phyloP scores from a whole-genome alignment of 2,113 vertebrate species.

The Mormyrus iriodes region DNA sequence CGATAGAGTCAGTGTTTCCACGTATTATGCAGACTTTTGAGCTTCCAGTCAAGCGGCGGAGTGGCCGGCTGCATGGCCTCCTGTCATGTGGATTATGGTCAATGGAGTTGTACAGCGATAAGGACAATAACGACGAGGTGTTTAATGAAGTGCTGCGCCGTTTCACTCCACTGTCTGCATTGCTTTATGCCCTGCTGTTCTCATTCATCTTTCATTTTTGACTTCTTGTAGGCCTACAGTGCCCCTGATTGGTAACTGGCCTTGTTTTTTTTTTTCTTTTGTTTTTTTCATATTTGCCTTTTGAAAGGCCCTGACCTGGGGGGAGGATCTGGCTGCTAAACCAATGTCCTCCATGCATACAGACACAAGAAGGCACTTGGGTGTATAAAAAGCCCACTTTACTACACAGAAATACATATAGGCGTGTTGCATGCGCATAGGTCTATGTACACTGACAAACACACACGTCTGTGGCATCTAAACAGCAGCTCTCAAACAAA shows the following conservation, averaged over 20 bases:
- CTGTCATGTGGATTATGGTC: background rate
- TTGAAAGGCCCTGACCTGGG: background rate
- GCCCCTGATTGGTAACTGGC: background rate
- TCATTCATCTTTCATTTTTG: background rate
- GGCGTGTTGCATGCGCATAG: background rate
- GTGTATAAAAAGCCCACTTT: background rate
- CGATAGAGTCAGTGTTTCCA: background rate
- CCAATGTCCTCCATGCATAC: background rate
- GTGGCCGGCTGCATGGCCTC: background rate
- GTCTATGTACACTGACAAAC: background rate
- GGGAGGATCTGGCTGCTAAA: background rate
- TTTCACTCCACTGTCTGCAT: background rate
- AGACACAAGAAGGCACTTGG: background rate
- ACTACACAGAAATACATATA: background rate
- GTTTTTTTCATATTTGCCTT: background rate
- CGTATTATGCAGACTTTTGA: background rate
- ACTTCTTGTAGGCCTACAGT: background rate
- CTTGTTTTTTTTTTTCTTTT: background rate
- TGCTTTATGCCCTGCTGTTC: constrained; percentile 21
- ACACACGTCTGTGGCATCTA: background rate
- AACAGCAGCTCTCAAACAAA: background rate
- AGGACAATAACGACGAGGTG: background rate
- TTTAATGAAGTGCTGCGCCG: background rate
- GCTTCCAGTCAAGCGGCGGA: too few species aligned
- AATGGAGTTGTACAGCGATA: background rate